phyloP scores from a whole-genome alignment of 2,888 invertebrate species.

The Pteria penguin region DNA sequence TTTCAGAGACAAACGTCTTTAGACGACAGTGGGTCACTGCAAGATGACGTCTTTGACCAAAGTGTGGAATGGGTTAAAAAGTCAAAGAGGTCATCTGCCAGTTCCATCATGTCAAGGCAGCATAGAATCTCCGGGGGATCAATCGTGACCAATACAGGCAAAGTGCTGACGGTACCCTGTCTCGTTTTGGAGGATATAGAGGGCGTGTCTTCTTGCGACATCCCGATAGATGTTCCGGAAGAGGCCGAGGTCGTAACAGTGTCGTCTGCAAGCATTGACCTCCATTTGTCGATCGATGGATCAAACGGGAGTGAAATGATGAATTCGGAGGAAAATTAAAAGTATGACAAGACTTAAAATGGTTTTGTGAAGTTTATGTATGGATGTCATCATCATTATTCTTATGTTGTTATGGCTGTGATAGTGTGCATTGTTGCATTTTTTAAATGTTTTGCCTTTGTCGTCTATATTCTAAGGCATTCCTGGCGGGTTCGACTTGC shows the following conservation, averaged over 20 bases:
- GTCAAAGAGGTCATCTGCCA: background rate
- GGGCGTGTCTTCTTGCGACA: background rate
- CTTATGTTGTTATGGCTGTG: too few relatives aligned
- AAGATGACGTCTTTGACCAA: background rate
- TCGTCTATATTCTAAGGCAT: too few relatives aligned
- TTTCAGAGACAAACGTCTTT: background rate
- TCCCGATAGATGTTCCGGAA: background rate
- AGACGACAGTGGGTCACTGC: background rate
- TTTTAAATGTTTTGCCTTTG: too few relatives aligned
- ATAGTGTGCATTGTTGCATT: too few relatives aligned
- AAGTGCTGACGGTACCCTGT: conserved; percentile 2
- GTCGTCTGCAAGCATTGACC: background rate
- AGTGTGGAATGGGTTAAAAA: background rate
- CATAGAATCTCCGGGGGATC: conserved; percentile 6
- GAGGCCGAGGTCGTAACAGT: background rate
- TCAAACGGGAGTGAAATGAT: too few relatives aligned
- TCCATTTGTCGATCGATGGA: background rate
- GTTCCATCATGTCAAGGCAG: background rate
- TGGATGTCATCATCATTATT: too few relatives aligned
- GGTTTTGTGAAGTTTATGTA: too few relatives aligned
- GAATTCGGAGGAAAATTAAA: too few relatives aligned
- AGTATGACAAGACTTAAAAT: too few relatives aligned
- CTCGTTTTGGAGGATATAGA: conserved; percentile 24
- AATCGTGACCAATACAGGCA: conserved; percentile 8
- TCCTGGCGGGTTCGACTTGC: too few relatives aligned